phyloP scores from a whole-genome alignment of 1,140 invertebrate species.

The Pogonomyrmex californicus region DNA sequence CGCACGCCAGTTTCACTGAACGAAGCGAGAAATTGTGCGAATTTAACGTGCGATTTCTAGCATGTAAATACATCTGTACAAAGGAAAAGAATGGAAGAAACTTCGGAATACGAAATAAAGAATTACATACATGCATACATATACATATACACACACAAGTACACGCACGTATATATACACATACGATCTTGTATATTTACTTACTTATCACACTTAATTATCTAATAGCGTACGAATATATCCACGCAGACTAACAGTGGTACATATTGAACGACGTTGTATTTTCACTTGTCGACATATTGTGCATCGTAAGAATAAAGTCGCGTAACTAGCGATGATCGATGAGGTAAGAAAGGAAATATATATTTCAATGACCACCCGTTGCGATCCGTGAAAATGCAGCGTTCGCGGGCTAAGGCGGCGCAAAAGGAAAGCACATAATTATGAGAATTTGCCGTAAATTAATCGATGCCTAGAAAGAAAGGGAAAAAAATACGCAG shows the following conservation, averaged over 20 bases:
- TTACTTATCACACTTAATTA: constrained; percentile 84
- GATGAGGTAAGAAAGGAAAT: constrained; percentile 30
- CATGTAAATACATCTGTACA: constrained; percentile 85
- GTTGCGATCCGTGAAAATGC: constrained; percentile 60
- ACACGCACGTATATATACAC: constrained; percentile 63
- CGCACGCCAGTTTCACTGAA: constrained; percentile 73
- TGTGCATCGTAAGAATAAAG: constrained; percentile 18
- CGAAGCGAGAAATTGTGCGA: constrained; percentile 73
- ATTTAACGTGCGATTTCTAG: constrained; percentile 70
- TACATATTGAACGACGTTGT: constrained; percentile 36
- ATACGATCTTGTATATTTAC: constrained; percentile 84
- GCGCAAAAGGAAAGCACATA: constrained; percentile 55
- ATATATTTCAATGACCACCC: background rate
- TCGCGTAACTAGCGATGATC: constrained; percentile 8
- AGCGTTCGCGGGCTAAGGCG: constrained; percentile 38
- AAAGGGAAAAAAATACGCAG: constrained; percentile 50
- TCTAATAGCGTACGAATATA: constrained; percentile 74
- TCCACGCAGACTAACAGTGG: constrained; percentile 58
- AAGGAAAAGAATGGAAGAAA: constrained; percentile 70
- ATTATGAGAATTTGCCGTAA: constrained; percentile 71
- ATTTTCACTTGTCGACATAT: constrained; percentile 61
- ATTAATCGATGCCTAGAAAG: constrained; percentile 72
- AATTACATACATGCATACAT: constrained; percentile 72
- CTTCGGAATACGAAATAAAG: constrained; percentile 73
- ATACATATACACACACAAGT: constrained; percentile 71